Evolutionary conservation across 2,888 invertebrate genomes (phyloP), one percentile per base, ranked within the genome.

Genomic region (Aquatica leii): DNA sequence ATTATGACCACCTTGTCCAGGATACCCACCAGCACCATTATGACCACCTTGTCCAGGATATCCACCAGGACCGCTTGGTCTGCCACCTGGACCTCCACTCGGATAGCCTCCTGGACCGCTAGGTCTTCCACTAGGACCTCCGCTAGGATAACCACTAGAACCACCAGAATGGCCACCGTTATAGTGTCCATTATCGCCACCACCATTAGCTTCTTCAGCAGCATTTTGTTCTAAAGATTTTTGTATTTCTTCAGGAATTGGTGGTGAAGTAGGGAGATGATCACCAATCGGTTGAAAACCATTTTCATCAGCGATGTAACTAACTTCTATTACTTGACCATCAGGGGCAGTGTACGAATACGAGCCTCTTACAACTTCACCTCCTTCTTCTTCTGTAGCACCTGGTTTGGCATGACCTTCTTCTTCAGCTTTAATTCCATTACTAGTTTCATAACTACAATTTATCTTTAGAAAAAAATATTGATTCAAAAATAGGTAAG

Each of bases 341-440:
- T 89, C 89, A 0, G 88, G 88, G 21, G 86, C 86, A 0, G 87
- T 86, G 76, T 89, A 89, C 0, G 88, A 86, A 72, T 83, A 88
- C 1, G 86, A 86, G 14, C 90, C 89, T 76, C 84, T 82, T 1
- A 84, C 86, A 0, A 84, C 83, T 20, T 78, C 77, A 67, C 87
- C 86, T 48, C 83, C 83, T 76, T 86, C 86, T 35, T 84, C 83
- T 1, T 85, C 83, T n/a, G 84, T 82, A 46, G 86, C 86, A 49
- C 84, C 83, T 75, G 86, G 86, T 77, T 86, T 87, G 59, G 88
- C 74, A 69, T 85, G 86, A 21, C 88, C 88, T 70, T 84, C 82
- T 77, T 88, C 88, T 73, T 87, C 81, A 0, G 85, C 87, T 69
- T 84, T 83, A 69, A 88, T 88, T 11, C 88, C 88, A 71, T 88